These are phyloP conservation scores for Antheraea assamensis DNA, from an alignment of 2,888 invertebrate species.

Conservation along the genomic window DNA sequence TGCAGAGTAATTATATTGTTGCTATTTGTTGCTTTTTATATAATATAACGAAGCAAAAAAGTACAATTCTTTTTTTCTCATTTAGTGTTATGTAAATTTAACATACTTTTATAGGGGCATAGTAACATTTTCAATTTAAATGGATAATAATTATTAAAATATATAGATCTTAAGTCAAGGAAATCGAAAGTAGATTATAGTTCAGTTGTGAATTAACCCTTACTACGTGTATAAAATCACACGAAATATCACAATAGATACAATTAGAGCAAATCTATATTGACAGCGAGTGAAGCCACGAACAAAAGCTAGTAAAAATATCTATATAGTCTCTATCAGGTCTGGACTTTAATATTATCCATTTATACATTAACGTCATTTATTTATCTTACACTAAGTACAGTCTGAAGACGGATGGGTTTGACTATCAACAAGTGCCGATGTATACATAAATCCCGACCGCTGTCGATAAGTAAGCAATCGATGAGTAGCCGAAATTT, in stretches of 20 bases:
- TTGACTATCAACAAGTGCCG: conserved; percentile 76
- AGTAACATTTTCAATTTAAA: neutral
- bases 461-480: conserved; percentile 29
- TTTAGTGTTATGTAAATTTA: neutral
- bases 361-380: conserved; percentile 47
- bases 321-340: neutral
- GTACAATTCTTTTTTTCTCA: neutral
- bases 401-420: conserved; percentile 42
- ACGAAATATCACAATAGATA: too few species aligned
- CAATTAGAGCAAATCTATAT: too few species aligned
- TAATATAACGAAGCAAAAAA: too few species aligned
- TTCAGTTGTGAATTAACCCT: too few species aligned
- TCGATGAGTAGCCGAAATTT: neutral
- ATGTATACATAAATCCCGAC: conserved; percentile 59
- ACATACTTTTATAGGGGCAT: neutral
- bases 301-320: neutral
- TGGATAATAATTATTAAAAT: too few species aligned
- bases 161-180: neutral
- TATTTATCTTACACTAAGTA: conserved; percentile 58
- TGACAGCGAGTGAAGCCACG: too few species aligned
- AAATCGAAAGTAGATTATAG: neutral
- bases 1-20: neutral
- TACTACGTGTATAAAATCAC: too few species aligned
- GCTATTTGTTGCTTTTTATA: too few species aligned
- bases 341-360: neutral